These are phyloP conservation scores for Brachystomella parvula DNA, from an alignment of 1,140 invertebrate species.

Conservation along the genomic window DNA sequence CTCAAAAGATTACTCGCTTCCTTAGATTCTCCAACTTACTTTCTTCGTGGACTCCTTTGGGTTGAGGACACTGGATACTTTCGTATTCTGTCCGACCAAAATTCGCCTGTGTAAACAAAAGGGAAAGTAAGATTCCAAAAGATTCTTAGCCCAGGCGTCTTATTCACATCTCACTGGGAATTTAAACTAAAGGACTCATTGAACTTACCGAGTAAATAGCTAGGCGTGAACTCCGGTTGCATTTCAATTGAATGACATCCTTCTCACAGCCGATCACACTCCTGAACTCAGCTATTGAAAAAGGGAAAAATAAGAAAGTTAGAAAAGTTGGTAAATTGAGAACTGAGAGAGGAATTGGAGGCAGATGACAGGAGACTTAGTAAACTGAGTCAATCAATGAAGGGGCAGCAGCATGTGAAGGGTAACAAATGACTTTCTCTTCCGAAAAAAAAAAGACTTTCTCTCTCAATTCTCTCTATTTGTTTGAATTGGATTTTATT, in stretches of 20 bases:
- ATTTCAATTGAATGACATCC: slow-evolving; percentile 70
- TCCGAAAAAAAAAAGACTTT: too few species aligned
- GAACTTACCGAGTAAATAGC: slow-evolving; percentile 58
- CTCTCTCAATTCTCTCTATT: too few species aligned
- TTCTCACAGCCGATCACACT: slow-evolving; percentile 86
- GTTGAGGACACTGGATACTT: slow-evolving; percentile 78
- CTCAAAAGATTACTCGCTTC: not conserved
- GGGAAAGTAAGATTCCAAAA: not conserved
- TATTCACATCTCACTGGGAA: not conserved
- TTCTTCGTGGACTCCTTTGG: slow-evolving; percentile 73
- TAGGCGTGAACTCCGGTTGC: slow-evolving; percentile 70
- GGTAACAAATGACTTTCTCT: too few species aligned
- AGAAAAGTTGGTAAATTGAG: too few species aligned
- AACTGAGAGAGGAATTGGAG: too few species aligned
- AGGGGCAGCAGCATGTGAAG: too few species aligned
- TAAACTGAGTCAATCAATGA: too few species aligned
- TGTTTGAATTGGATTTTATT: too few species aligned
- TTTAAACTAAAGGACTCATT: not conserved
- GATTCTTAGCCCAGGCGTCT: too few species aligned
- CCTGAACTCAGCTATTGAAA: slow-evolving; percentile 67
- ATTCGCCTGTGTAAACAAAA: slow-evolving; percentile 55
- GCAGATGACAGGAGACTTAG: too few species aligned
- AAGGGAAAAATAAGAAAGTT: not conserved
- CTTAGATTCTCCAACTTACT: slow-evolving; percentile 54
- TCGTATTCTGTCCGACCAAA: slow-evolving; percentile 82